Evolutionary conservation across 2,888 invertebrate species (phyloP), one percentile per base, ranked within the genome.

Genomic region (Cryptocheilus praepositus): DNA sequence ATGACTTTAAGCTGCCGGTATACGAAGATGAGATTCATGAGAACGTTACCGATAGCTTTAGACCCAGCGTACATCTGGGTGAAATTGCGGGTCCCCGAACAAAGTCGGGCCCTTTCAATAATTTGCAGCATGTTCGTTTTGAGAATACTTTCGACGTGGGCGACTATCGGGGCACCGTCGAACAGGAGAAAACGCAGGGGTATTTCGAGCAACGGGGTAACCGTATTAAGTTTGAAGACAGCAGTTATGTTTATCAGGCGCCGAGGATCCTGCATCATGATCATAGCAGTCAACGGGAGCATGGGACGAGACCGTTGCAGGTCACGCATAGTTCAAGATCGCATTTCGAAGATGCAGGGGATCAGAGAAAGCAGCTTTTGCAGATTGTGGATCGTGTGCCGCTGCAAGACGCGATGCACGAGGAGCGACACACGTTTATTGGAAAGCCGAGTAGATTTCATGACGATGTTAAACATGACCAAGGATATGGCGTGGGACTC

Each of bases 21-120:
- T 49, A 22, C 53, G 53, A 53, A 1, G 25, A 53, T 53, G 53
- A 19, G 21, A 21, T 22, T 55, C 16, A n/a, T 13, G 44, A 52
- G 19, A 72, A 67, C 51, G 18, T 2, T 8, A 59, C 67, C 43
- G 3, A 11, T 4, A 51, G 49, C 4, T 79, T 79, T 46, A 73
- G 70, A 21, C 86, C 87, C 8, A 87, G 87, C 64, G 54, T 76
- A 7, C 84, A 85, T 54, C 74, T 86, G 0, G 85, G 86, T 0
- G 77, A 77, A 43, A 83, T 85, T 62, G 74, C 73, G 2, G 73
- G 76, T 16, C 69, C 80, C 13, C 60, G 44, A 0, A 60, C 65
- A 0, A 64, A 61, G 2, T 19, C 22, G 1, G 65, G 66, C 45
- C 80, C 80, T 0, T 85, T 86, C 68, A 82, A 83, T 59, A 72